Percentiles rank a stretch among this genome's conserved stretches.
Evolutionary conservation across 2,888 invertebrate species (phyloP).

Genomic region (Psylliodes chrysocephalus): DNA sequence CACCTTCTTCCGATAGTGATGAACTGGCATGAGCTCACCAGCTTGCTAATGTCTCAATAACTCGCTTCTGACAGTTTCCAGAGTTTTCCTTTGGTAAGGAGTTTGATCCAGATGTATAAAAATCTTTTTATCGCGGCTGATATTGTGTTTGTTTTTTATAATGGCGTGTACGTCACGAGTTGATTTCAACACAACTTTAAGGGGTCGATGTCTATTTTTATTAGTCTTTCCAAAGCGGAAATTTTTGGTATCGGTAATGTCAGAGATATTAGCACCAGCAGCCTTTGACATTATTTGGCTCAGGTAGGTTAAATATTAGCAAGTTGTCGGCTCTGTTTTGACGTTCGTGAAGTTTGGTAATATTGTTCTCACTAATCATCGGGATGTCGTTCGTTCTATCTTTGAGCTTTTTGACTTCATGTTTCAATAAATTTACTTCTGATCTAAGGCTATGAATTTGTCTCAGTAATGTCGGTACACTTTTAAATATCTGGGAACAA

Average conservation of each 20-base stretch:
- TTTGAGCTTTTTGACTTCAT: conserved; percentile 8
- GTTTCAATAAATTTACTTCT: conserved; percentile 15
- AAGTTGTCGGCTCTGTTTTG: conserved; percentile 4
- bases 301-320: conserved; percentile 8
- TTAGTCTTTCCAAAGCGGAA: conserved; percentile 4
- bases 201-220: background rate
- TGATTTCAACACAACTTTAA: conserved; percentile 1
- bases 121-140: background rate
- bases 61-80: conserved; percentile 6
- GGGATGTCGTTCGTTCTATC: conserved; percentile 4
- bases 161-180: conserved; percentile 3
- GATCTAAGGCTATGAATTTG: conserved; percentile 15
- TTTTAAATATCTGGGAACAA: no score
- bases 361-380: conserved; percentile 8
- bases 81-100: background rate
- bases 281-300: background rate
- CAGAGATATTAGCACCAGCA: background rate
- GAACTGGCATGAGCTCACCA: no score
- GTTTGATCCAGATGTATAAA: conserved; percentile 10
- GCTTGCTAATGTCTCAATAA: conserved; percentile 1
- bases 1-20: no score
- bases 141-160: conserved; percentile 4
- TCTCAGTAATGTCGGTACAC: conserved; percentile 3
- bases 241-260: conserved; percentile 3
- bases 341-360: conserved; percentile 6